Evolutionary conservation across 2,113 vertebrate species (phyloP).

Genomic region (Pterocles orientalis): DNA sequence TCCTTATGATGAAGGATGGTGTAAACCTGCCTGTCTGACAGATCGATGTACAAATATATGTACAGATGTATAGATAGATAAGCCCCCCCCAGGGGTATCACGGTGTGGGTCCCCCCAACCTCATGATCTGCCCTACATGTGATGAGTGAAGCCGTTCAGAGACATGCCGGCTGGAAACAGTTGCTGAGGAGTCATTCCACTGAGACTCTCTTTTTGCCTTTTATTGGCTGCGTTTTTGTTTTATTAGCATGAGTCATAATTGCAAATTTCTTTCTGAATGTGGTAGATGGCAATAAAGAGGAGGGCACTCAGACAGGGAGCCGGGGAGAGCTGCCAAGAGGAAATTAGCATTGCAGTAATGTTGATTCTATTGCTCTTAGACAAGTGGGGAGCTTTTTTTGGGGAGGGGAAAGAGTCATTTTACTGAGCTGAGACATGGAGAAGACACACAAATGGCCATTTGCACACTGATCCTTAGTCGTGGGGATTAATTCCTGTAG

Average conservation of each 20-base stretch:
- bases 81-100: neutral
- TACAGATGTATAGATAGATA: no score
- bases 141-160: neutral
- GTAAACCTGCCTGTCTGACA: neutral
- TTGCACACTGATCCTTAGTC: neutral
- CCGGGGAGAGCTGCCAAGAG: neutral
- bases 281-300: neutral
- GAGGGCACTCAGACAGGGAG: neutral
- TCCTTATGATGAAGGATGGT: neutral
- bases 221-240: neutral
- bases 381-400: neutral
- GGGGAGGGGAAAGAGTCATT: fast-evolving
- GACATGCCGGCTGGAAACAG: neutral
- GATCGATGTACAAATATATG: neutral
- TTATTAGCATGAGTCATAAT: neutral
- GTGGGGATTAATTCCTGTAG: neutral
- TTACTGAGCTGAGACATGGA: neutral
- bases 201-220: neutral
- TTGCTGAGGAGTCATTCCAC: neutral
- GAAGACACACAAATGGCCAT: neutral
- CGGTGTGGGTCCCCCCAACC: neutral
- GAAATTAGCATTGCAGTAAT: neutral
- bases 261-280: neutral
- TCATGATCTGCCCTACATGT: neutral
- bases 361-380: neutral